Percentiles rank a stretch among this genome's conserved stretches.
phyloP scores from a whole-genome alignment of 1,140 invertebrate species.

The Penaeus chinensis region DNA sequence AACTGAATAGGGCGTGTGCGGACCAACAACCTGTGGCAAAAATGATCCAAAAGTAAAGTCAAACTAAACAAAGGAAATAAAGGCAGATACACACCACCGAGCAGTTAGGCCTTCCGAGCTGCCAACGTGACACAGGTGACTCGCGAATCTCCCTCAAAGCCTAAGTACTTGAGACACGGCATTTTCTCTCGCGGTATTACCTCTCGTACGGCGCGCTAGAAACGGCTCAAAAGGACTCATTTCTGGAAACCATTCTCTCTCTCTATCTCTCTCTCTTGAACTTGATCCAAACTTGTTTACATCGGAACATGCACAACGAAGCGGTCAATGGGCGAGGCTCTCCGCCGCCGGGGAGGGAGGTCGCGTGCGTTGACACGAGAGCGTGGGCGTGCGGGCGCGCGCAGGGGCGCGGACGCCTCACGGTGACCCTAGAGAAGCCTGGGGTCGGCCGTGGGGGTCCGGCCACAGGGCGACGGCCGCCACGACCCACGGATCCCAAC shows the following conservation, averaged over 20 bases:
- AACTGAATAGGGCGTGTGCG: too few relatives aligned
- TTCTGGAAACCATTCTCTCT: slow-evolving; percentile 15
- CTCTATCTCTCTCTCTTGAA: slow-evolving; percentile 42
- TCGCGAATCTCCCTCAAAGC: neutral
- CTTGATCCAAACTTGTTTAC: slow-evolving; percentile 28
- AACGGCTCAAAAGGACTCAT: neutral
- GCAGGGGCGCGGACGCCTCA: too few relatives aligned
- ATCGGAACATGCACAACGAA: slow-evolving; percentile 52
- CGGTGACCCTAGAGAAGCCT: too few relatives aligned
- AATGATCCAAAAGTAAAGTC: too few relatives aligned
- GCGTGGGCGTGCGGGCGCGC: too few relatives aligned
- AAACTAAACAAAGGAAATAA: too few relatives aligned
- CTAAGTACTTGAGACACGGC: too few relatives aligned
- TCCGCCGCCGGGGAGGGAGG: slow-evolving; percentile 1
- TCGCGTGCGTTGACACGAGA: neutral
- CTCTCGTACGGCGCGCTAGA: neutral
- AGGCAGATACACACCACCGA: too few relatives aligned
- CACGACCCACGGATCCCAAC: slow-evolving; percentile 4
- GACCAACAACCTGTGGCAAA: too few relatives aligned
- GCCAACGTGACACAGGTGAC: neutral
- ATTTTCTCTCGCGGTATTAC: too few relatives aligned
- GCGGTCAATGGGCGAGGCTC: slow-evolving; percentile 31
- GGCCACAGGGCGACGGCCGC: too few relatives aligned
- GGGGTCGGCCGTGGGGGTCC: too few relatives aligned
- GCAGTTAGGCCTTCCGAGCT: neutral